Evolutionary conservation across 1,140 invertebrate genomes (phyloP).

Genomic region (Lithobius niger): DNA sequence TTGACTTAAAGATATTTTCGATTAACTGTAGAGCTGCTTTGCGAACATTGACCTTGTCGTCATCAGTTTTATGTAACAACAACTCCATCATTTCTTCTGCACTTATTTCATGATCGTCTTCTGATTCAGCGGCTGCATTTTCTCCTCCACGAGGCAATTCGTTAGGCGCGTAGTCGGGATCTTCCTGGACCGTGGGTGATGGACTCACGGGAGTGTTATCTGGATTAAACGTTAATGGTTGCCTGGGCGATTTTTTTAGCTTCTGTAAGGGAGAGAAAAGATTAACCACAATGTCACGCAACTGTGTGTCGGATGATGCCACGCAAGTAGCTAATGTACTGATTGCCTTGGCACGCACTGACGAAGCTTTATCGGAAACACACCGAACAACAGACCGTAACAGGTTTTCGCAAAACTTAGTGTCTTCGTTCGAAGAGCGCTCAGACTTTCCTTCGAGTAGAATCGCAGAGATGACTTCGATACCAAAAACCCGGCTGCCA

Average conservation of each 20-base stretch:
- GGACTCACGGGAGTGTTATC: neutral
- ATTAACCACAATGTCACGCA: slow-evolving; percentile 29
- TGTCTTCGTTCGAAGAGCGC: neutral
- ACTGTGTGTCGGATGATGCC: slow-evolving; percentile 26
- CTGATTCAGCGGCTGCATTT: neutral
- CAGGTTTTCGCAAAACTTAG: slow-evolving; percentile 29
- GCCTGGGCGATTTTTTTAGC: neutral
- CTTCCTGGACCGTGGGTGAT: neutral
- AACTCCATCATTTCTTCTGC: slow-evolving; percentile 26
- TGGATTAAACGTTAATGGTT: neutral
- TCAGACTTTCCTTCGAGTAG: slow-evolving; percentile 23
- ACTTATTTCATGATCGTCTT: neutral
- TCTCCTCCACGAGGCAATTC: neutral
- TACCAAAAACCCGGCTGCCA: slow-evolving; percentile 37
- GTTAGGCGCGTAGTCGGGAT: neutral
- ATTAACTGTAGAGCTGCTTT: slow-evolving; percentile 41
- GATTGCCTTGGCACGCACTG: slow-evolving; percentile 43
- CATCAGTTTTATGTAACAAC: slow-evolving; percentile 35
- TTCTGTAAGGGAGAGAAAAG: slow-evolving; percentile 30
- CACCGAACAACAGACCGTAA: slow-evolving; percentile 37
- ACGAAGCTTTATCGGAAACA: slow-evolving; percentile 40
- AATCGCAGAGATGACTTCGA: slow-evolving; percentile 41
- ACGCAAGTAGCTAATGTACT: slow-evolving; percentile 37
- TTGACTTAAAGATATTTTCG: slow-evolving; percentile 29
- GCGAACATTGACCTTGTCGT: slow-evolving; percentile 43